These are phyloP conservation scores for Chrysoperla carnea DNA, from an alignment of 1,140 invertebrate genomes.

Conservation along the genomic window DNA sequence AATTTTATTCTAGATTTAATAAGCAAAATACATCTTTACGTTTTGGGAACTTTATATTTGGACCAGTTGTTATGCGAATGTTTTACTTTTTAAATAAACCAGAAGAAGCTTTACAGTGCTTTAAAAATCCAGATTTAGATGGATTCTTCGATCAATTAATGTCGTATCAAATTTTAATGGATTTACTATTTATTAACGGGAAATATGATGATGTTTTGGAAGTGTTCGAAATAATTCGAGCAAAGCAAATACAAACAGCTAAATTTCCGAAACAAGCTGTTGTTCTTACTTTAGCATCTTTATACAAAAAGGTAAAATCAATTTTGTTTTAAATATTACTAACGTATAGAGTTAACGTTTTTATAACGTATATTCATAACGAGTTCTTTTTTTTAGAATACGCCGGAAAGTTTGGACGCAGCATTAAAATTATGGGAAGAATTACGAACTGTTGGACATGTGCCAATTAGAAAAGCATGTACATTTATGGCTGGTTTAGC, in stretches of 20 bases:
- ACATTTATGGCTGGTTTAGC: conserved; percentile 44
- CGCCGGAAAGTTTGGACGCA: conserved; percentile 44
- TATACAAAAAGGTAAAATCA: conserved; percentile 52
- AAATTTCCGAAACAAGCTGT: conserved; percentile 48
- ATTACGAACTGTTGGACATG: conserved; percentile 29
- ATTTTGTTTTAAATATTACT: background rate
- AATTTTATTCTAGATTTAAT: conserved; percentile 38
- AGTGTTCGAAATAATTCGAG: conserved; percentile 37
- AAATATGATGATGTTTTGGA: conserved; percentile 49
- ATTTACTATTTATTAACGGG: conserved; percentile 49
- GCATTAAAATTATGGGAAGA: conserved; percentile 38
- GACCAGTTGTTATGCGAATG: conserved; percentile 66
- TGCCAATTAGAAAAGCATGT: conserved; percentile 35
- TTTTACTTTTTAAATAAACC: conserved; percentile 52
- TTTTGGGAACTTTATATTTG: conserved; percentile 65
- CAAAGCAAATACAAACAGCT: conserved; percentile 33
- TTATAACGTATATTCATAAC: background rate
- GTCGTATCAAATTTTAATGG: conserved; percentile 46
- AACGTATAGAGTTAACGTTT: background rate
- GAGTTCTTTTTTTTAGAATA: conserved; percentile 37
- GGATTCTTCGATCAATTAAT: conserved; percentile 55
- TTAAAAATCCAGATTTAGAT: conserved; percentile 36
- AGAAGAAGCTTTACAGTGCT: conserved; percentile 43
- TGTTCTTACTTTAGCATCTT: conserved; percentile 44
- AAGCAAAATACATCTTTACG: conserved; percentile 48